These are phyloP conservation scores for Lethrus apterus DNA, from an alignment of 1,140 invertebrate species.

Conservation along the genomic window DNA sequence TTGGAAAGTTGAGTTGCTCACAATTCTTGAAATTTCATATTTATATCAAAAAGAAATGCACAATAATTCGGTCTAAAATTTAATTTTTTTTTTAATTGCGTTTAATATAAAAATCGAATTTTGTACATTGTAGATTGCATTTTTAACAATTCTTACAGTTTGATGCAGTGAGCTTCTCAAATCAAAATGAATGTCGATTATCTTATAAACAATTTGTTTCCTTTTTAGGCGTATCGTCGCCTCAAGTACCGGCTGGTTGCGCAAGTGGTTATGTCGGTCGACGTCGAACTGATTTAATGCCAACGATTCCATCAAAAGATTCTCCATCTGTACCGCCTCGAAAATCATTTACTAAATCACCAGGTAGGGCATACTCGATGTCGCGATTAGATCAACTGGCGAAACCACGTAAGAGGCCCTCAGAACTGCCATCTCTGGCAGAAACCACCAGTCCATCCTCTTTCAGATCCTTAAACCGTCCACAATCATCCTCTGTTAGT, in stretches of 20 bases:
- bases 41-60: too few species aligned
- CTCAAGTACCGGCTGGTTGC: constrained; percentile 50
- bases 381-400: constrained; percentile 79
- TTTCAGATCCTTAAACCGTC: constrained; percentile 26
- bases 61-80: too few species aligned
- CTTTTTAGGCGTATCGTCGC: constrained; percentile 26
- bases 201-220: constrained; percentile 35
- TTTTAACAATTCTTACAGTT: too few species aligned
- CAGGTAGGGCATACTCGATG: constrained; percentile 88
- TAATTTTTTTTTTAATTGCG: too few species aligned
- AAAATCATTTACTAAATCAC: constrained; percentile 57
- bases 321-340: constrained; percentile 45
- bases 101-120: too few species aligned
- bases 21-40: too few species aligned
- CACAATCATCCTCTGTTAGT: constrained; percentile 41
- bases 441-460: constrained; percentile 35
- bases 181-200: neutral
- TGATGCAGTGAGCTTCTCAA: too few species aligned
- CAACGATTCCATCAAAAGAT: constrained; percentile 73
- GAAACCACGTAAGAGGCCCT: constrained; percentile 56
- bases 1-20: too few species aligned
- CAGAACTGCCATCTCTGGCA: constrained; percentile 47
- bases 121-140: too few species aligned
- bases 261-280: constrained; percentile 62
- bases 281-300: constrained; percentile 81